A percentile compares a stretch with the other conserved stretches of the same genome.
phyloP scores from a whole-genome alignment of 2,797 vertebrate genomes.

The Alosa sapidissima region DNA sequence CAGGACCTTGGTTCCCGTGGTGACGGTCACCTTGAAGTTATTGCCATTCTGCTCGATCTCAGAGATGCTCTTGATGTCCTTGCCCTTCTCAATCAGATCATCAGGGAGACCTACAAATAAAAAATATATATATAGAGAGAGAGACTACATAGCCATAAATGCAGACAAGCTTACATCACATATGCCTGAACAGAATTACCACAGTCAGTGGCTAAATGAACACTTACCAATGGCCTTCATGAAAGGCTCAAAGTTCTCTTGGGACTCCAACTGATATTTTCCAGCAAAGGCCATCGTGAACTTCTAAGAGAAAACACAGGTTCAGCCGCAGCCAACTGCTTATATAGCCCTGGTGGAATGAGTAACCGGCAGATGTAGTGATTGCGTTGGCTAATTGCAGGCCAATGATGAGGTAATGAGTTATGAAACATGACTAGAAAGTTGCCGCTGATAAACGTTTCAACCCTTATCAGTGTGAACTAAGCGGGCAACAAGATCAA shows the following conservation, averaged over 20 bases:
- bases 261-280: slow-evolving; percentile 85
- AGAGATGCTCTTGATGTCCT: slow-evolving; percentile 78
- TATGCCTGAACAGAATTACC: background rate
- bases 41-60: slow-evolving; percentile 86
- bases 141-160: background rate
- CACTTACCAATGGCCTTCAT: slow-evolving; percentile 82
- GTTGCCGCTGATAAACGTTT: background rate
- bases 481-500: background rate
- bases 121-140: too few relatives aligned
- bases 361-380: background rate
- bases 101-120: slow-evolving; percentile 66
- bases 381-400: background rate
- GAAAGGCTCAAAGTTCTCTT: slow-evolving; percentile 88
- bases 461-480: background rate
- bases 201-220: background rate
- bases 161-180: background rate
- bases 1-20: slow-evolving; percentile 74
- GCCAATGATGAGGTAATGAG: background rate
- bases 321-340: background rate
- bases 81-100: slow-evolving; percentile 71
- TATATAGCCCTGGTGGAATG: background rate
- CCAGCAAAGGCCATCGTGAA: slow-evolving; percentile 83
- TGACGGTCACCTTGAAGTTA: slow-evolving; percentile 84
- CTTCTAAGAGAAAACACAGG: background rate
- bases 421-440: background rate